Base-by-base conservation (phyloP, 2,113 vertebrate genomes). In the Corythoichthys intestinalis region DNA sequence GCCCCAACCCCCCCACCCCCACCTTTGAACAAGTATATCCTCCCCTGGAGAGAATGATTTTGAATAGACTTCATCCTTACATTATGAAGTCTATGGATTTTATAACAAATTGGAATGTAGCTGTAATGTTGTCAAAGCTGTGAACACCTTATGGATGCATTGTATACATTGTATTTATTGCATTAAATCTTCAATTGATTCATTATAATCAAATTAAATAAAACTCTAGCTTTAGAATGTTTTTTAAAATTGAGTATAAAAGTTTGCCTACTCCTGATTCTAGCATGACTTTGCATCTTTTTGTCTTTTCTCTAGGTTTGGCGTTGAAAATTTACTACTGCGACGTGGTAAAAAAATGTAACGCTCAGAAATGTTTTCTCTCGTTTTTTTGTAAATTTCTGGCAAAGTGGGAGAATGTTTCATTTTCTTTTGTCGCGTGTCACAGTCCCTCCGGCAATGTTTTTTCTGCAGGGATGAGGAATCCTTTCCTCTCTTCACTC, bases 321-420 rank as follows among this genome's bases (percentile, higher is more conserved):
- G 20, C n/a, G 8, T 56, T 56, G 9, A 28, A 28, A 56, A n/a
- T 56, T 58, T 5, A 12, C 34, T 4, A 37, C 35, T 37, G 12
- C 0, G 56, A 14, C 12, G 12, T 6, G 9, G 28, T 35, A 28
- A 28, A 20, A 20, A 13, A 11, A 53, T n/a, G 4, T 20, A 9
- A 35, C 57, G 35, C 56, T 58, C 35, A 39, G 54, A 70, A 71
- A 2, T 39, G 2, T 39, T 39, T 17, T 8, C 50, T 56, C 12
- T 67, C 58, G 7, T 44, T 63, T 34, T 17, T 70, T 35, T 74
- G 50, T 63, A 10, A 48, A 64, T 73, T 61, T 73, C 50, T 13
- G 39, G 83, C 75, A 81, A 79, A 83, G 80, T 82, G 69, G 66
- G 75, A 73, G 73, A 66, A 82, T 78, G 75, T 79, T 78, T 62